phyloP scores from a whole-genome alignment of 2,888 invertebrate genomes.

The Lasioglossum pauxillum region DNA sequence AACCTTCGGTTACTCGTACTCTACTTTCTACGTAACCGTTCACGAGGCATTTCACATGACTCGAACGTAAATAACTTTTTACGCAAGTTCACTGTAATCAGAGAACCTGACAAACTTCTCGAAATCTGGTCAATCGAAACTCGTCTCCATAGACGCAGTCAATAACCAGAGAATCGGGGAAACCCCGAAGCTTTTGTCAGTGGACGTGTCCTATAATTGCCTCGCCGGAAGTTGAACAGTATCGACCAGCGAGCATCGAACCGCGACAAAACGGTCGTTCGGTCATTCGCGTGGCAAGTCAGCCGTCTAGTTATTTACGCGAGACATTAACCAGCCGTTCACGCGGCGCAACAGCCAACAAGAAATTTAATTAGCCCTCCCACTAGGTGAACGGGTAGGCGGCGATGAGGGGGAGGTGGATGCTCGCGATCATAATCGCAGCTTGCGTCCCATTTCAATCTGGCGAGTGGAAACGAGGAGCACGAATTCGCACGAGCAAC shows the following conservation, averaged over 20 bases:
- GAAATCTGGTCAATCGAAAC: neutral
- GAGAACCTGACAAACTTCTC: neutral
- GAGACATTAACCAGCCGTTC: conserved; percentile 53
- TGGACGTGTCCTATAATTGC: neutral
- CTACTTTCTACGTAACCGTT: no score
- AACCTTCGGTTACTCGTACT: no score
- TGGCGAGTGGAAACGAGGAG: neutral
- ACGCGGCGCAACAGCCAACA: conserved; percentile 13
- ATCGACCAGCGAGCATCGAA: conserved; percentile 30
- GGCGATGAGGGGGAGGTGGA: neutral
- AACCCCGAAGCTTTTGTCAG: neutral
- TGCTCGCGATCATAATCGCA: neutral
- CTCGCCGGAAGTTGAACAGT: neutral
- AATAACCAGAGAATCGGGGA: neutral
- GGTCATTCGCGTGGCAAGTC: conserved; percentile 51
- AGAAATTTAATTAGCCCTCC: conserved; percentile 54
- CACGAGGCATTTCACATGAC: no score
- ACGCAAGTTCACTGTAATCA: neutral
- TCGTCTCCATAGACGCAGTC: neutral
- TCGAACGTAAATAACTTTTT: no score
- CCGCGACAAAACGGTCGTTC: conserved; percentile 18
- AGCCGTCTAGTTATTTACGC: conserved; percentile 55
- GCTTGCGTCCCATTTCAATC: neutral
- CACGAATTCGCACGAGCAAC: neutral
- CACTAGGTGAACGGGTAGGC: neutral